phyloP scores from a whole-genome alignment of 1,140 invertebrate genomes.

The Procambarus clarkii region DNA sequence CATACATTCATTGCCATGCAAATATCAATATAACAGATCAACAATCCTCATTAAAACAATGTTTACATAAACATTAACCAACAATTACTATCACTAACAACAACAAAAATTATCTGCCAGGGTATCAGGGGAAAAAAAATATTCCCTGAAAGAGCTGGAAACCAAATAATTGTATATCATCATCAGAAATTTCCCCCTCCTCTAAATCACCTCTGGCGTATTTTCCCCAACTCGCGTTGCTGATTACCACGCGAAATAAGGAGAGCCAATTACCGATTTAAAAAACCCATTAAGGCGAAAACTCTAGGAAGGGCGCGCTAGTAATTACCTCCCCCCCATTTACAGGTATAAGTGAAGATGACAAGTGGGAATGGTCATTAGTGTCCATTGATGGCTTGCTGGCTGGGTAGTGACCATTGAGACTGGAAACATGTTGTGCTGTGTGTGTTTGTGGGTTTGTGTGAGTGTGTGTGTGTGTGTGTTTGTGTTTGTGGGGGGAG shows the following conservation, averaged over 20 bases:
- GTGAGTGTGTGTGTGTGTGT: no score
- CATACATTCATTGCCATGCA: no score
- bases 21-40: no score
- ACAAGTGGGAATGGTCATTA: constrained; percentile 29
- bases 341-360: constrained; percentile 40
- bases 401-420: neutral
- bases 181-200: neutral
- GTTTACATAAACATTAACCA: no score
- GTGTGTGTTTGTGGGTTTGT: no score
- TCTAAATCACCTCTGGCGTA: neutral
- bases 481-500: no score
- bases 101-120: no score
- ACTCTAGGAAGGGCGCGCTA: constrained; percentile 29
- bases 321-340: constrained; percentile 37
- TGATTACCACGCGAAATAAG: constrained; percentile 35
- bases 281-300: constrained; percentile 52
- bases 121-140: no score
- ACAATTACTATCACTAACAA: no score
- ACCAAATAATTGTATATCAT: neutral
- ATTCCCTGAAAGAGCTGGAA: neutral
- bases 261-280: constrained; percentile 38
- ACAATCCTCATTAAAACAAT: no score
- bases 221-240: neutral
- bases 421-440: neutral
- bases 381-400: constrained; percentile 33